Base-by-base conservation (phyloP, 1,140 invertebrate species). In the Lasaia peninsularis region DNA sequence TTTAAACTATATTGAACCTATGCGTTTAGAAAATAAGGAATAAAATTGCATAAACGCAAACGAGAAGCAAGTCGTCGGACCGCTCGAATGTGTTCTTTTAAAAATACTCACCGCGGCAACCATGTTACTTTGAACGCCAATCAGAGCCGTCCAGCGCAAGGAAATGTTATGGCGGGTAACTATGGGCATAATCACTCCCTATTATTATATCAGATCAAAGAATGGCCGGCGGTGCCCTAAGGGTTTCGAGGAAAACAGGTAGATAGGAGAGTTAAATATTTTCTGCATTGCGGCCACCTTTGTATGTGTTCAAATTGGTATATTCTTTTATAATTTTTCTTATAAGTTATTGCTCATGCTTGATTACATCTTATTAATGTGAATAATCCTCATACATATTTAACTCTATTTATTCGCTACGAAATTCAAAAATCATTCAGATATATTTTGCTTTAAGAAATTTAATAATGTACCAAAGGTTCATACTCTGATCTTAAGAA, bases 151-250 rank as follows among this genome's bases (percentile, higher is more conserved):
- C 51, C 58, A 54, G 57, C 37, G 40, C 37, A 51, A 34, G 20
- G 11, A 56, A 68, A 60, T 61, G 65, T 77, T 74, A 82, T 82
- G 79, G 79, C 79, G 73, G 75, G 67, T 67, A 62, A 66, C 67
- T 63, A 69, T 62, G 56, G 51, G 61, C 54, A 67, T 62, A 67
- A 71, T 73, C 67, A 75, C 70, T 77, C 65, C 58, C 62, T 73
- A 71, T 77, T 75, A 68, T 75, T 62, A 65, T 56, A 53, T 62
- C 51, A 52, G 51, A 58, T 44, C 37, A 44, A 51, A 65, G 62
- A 58, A 66, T 62, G 58, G 64, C 56, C 61, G 56, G 48, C 52
- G 32, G 55, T 44, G 37, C 37, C 16, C 37, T 44, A 20, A 44
- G 37, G 37, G 37, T 44, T 44, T 44, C 16, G 37, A 44, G 14